A percentile compares a stretch with the other conserved stretches of the same genome.
These are phyloP conservation scores for Ceratosolen solmsi DNA, from an alignment of 1,140 invertebrate species.

Conservation along the genomic window DNA sequence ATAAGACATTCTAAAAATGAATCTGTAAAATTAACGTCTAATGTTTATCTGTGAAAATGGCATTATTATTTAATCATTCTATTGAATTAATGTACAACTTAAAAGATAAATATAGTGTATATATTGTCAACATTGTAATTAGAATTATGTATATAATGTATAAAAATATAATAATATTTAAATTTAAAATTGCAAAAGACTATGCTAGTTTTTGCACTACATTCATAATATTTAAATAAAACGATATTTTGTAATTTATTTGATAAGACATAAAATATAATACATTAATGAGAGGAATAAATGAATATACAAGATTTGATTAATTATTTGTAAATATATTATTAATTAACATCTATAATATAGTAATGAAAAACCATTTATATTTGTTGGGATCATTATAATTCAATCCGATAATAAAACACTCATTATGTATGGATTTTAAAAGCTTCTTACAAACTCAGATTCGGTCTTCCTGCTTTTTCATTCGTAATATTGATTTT, in stretches of 20 bases:
- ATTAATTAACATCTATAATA: conserved; percentile 69
- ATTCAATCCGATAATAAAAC: conserved; percentile 66
- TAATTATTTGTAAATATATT: conserved; percentile 71
- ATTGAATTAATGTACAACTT: neutral
- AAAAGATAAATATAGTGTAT: too few species aligned
- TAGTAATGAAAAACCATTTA: conserved; percentile 70
- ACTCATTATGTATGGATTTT: conserved; percentile 64
- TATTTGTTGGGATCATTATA: conserved; percentile 66
- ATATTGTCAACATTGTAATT: neutral
- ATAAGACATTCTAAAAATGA: neutral
- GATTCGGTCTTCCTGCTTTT: conserved; percentile 49
- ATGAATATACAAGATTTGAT: conserved; percentile 57
- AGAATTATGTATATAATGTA: conserved; percentile 38
- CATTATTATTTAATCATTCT: neutral
- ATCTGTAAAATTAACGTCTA: neutral
- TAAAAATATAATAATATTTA: conserved; percentile 7
- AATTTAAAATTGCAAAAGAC: neutral
- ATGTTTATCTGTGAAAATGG: neutral
- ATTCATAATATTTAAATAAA: neutral
- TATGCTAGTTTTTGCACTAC: too few species aligned
- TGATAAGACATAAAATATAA: neutral
- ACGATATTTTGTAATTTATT: conserved; percentile 1
- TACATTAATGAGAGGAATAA: neutral
- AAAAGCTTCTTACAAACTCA: conserved; percentile 56
- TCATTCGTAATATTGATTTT: conserved; percentile 12